These are phyloP conservation scores for Ylistrum balloti DNA, from an alignment of 1,140 invertebrate species.

Conservation along the genomic window DNA sequence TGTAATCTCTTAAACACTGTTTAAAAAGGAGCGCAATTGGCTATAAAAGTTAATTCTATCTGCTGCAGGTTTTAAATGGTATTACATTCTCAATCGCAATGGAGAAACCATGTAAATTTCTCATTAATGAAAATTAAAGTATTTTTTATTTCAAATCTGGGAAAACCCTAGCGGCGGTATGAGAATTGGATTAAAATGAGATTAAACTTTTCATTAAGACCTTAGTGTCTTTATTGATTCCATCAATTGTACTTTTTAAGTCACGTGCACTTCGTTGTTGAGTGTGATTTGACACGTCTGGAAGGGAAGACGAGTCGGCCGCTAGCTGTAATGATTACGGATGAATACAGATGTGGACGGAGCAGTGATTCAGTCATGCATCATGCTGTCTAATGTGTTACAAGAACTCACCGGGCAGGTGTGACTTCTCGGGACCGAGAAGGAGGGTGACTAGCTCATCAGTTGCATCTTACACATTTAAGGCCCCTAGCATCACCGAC, in stretches of 20 bases:
- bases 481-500: too few relatives aligned
- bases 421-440: too few relatives aligned
- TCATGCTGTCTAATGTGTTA: background rate
- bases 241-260: constrained; percentile 30
- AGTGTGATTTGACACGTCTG: background rate
- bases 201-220: constrained; percentile 20
- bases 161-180: background rate
- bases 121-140: constrained; percentile 30
- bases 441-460: too few relatives aligned
- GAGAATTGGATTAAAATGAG: background rate
- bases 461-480: too few relatives aligned
- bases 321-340: background rate
- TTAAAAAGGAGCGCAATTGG: constrained; percentile 39
- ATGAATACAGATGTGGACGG: background rate
- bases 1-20: constrained; percentile 28
- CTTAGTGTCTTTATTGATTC: constrained; percentile 7
- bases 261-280: background rate
- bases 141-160: constrained; percentile 35
- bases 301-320: background rate
- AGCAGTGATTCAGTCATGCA: background rate
- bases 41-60: constrained; percentile 30
- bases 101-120: constrained; percentile 26
- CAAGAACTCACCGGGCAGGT: background rate
- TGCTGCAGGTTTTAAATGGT: constrained; percentile 18
- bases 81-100: background rate